Conservation (phyloP, 2,797 vertebrate genomes). For the Liparis tanakae region DNA sequence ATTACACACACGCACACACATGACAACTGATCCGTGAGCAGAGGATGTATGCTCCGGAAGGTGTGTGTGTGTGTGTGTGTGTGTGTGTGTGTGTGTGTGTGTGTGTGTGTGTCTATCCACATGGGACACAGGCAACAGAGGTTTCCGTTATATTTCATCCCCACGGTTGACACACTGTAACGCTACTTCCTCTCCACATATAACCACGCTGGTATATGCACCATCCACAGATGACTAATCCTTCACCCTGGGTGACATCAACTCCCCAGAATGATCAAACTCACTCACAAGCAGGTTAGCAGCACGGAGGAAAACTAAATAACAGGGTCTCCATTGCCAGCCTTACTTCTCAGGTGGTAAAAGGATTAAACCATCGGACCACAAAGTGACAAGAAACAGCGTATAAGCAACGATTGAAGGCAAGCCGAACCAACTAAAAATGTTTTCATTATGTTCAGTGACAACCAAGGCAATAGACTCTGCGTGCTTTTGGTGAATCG, state of each 20-base stretch:
- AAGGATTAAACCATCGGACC: not conserved
- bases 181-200: not conserved
- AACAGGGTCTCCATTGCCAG: not conserved
- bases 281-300: constrained; percentile 43
- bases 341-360: not conserved
- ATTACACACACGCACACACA: constrained; percentile 13
- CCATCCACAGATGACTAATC: constrained; percentile 8
- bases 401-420: not conserved
- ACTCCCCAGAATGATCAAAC: constrained; percentile 28
- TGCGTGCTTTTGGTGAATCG: not conserved
- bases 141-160: constrained; percentile 6
- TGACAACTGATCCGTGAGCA: constrained; percentile 19
- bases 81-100: not conserved
- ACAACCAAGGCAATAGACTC: not conserved
- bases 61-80: not conserved
- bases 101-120: not conserved
- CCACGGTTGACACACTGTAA: not conserved
- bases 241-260: constrained; percentile 9
- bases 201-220: not conserved
- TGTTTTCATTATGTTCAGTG: not conserved
- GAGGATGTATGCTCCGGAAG: constrained; percentile 5
- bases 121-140: not conserved
- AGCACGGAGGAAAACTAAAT: constrained; percentile 39
- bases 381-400: not conserved
- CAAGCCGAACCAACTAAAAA: not conserved